Evolutionary conservation across 2,113 vertebrate species (phyloP), one percentile per base, ranked within the genome.

Genomic region (Rhinoptilus africanus): DNA sequence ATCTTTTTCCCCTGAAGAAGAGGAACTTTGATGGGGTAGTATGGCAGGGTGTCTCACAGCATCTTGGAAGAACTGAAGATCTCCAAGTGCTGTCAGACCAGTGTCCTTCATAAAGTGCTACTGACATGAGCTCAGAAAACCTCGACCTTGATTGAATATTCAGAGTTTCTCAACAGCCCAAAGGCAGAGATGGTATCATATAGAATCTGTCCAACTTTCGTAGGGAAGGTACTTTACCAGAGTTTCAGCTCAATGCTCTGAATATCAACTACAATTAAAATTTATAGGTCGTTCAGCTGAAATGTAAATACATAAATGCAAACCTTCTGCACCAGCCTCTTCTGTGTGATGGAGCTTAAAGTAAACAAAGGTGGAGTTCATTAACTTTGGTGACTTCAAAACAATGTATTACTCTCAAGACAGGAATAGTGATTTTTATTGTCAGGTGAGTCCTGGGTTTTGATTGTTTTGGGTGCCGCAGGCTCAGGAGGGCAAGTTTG

Each of bases 241-340:
- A 72, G 41, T 82, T 92, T 39, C 88, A 93, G 5, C 34, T 76
- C 69, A 85, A 92, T 0, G 6, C 86, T 94, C 88, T 51, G 73
- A 50, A 53, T 85, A 80, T 81, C 35, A 54, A 13, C 59, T 89
- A 10, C 39, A 94, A 89, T 85, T 92, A 88, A 85, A 96, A 92
- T 85, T 9, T 73, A n/a, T 30, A 35, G 39, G 30, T 92, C 0
- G 1, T 91, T 91, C 73, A 74, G 60, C 51, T 78, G 83, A 57
- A 94, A 71, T 71, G 53, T 84, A 76, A 84, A 92, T 74, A 62
- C 0, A 0, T 57, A 85, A 92, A 87, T 69, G 45, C 80, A 89
- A 51, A 69, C 56, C 57, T 92, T 91, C 73, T 73, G 32, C 41
- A 78, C 32, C 60, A 78, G 39, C 59, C 16, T 34, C 35, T 84